Evolutionary conservation across 2,888 invertebrate species (phyloP), one percentile per base, ranked within the genome.

Genomic region (Eristalinus sepulchralis): DNA sequence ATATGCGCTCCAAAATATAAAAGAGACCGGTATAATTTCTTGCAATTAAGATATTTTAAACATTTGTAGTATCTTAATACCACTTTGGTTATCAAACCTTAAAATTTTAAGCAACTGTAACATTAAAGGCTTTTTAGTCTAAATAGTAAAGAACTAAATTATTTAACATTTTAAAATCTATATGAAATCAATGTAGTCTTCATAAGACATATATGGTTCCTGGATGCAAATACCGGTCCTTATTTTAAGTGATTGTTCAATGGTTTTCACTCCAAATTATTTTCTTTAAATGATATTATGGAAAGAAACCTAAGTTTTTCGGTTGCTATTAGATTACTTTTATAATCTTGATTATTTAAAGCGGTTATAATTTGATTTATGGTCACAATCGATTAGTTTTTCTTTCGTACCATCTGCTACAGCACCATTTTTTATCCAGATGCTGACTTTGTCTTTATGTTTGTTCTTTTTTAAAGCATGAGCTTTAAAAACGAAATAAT

Each of bases 201-300:
- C n/a, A n/a, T n/a, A n/a, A n/a, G n/a, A n/a, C n/a, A n/a, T n/a
- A n/a, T n/a, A n/a, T n/a, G n/a, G n/a, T n/a, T n/a, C n/a, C n/a
- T n/a, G n/a, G n/a, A n/a, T n/a, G n/a, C n/a, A n/a, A n/a, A n/a
- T n/a, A n/a, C n/a, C 72, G 83, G 59, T 60, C 13, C 57, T 89
- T 88, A 62, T 89, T 89, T 89, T 89, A 88, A 89, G 90, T 90
- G 91, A 89, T 86, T 89, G 90, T 91, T 90, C 89, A 88, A 91
- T 91, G 91, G 91, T 90, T 91, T 91, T 91, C 89, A 90, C 92
- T 91, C 90, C 90, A 88, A 89, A 88, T 86, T 89, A 92, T 92
- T 92, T 92, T 92, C 92, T 90, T 91, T 90, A 90, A 92, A 91
- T 92, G 92, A 91, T 91, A 90, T 89, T 90, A 90, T 90, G 76